phyloP scores from a whole-genome alignment of 2,113 vertebrate species.

The Pao palembangensis region DNA sequence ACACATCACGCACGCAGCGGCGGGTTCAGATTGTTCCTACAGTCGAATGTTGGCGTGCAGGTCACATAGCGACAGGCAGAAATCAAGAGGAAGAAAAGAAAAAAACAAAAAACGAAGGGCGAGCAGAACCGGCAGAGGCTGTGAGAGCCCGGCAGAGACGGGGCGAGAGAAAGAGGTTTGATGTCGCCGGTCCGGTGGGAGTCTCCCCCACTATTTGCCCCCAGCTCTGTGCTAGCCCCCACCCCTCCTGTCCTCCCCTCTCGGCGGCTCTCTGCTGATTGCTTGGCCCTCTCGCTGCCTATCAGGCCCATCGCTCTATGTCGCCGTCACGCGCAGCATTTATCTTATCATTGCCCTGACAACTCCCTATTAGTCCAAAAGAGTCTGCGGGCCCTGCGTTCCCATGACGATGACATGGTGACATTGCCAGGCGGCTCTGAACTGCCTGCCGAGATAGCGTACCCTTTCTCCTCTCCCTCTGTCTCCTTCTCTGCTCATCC shows the following conservation, averaged over 20 bases:
- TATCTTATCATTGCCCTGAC: constrained; percentile 79
- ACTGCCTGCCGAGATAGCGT: constrained; percentile 55
- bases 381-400: constrained; percentile 56
- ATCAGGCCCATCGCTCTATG: constrained; percentile 68
- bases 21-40: constrained; percentile 58
- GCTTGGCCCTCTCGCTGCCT: constrained; percentile 63
- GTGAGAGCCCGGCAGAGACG: constrained; percentile 29
- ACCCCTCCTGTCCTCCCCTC: constrained; percentile 10
- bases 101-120: constrained; percentile 37
- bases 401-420: constrained; percentile 75
- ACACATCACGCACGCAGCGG: constrained; percentile 49
- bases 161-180: constrained; percentile 35
- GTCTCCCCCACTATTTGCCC: constrained; percentile 27
- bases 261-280: constrained; percentile 63
- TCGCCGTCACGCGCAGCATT: constrained; percentile 76
- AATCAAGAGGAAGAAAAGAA: constrained; percentile 44
- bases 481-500: constrained; percentile 32
- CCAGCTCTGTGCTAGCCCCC: constrained; percentile 13
- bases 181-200: constrained; percentile 42
- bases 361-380: constrained; percentile 76
- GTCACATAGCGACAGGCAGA: constrained; percentile 59
- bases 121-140: constrained; percentile 34
- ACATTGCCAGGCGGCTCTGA: constrained; percentile 71
- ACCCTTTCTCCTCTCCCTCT: constrained; percentile 41
- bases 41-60: constrained; percentile 59